Evolutionary conservation across 1,140 invertebrate genomes (phyloP).

Genomic region (Gerris buenoi): DNA sequence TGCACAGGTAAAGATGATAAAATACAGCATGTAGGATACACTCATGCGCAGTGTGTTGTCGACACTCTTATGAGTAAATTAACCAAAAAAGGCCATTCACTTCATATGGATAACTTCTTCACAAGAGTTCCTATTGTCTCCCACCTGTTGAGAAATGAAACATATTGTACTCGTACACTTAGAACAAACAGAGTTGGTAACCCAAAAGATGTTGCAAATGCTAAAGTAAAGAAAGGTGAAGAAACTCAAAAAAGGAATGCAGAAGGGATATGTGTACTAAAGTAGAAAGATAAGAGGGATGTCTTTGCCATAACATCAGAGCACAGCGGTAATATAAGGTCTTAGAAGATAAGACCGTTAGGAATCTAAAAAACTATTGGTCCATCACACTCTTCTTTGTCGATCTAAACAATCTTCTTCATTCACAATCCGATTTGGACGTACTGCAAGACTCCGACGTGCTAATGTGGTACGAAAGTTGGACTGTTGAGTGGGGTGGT

Average conservation of each 20-base stretch:
- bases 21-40: background rate
- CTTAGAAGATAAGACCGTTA: too few relatives aligned
- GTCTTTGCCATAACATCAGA: too few relatives aligned
- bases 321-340: too few relatives aligned
- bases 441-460: too few relatives aligned
- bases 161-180: background rate
- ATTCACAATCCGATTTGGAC: too few relatives aligned
- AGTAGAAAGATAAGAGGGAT: background rate
- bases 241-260: background rate
- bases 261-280: background rate
- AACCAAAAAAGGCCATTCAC: background rate
- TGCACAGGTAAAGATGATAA: background rate
- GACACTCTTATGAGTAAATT: background rate
- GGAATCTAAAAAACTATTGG: too few relatives aligned
- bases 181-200: background rate
- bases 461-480: too few relatives aligned
- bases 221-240: background rate
- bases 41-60: background rate
- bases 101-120: background rate
- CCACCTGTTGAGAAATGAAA: background rate
- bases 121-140: background rate
- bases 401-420: too few relatives aligned
- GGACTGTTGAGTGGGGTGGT: too few relatives aligned
- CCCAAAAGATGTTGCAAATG: background rate
- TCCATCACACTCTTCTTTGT: too few relatives aligned